Base-by-base conservation (phyloP, 2,797 vertebrate species). In the Pseudochromis fuscus region DNA sequence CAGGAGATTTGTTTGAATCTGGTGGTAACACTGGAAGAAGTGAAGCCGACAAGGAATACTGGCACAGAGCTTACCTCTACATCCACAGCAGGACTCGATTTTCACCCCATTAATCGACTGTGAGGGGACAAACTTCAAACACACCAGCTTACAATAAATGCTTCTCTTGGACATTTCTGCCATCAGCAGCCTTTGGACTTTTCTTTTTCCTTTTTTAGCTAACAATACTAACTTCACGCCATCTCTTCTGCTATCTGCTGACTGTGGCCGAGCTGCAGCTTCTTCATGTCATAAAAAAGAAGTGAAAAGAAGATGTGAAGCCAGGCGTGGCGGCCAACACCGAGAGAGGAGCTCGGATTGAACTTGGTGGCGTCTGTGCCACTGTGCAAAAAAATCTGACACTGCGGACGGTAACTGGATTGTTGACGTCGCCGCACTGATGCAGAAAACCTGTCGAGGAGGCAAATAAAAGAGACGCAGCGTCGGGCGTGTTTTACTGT, bases 11-110 rank as follows among this genome's bases (percentile, higher is more conserved):
- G 40, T 21, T 66, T 27, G 57, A 61, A 56, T 57, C 57, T 63
- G 66, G 65, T n/a, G 53, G 21, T 73, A 86, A 88, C 81, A 87
- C 86, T 84, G 84, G 63, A 72, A 72, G 69, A 59, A 78, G 70
- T 56, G 63, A 80, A 67, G 75, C 65, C 12, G 48, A 72, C 60
- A 66, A 66, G 68, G 78, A 89, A 88, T 81, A 89, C 88, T 88
- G 72, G 60, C 71, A 67, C 53, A 40, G 24, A 76, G 72, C 25
- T 67, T n/a, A 15, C 24, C 31, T 51, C 37, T 5, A 33, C 16
- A 35, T 2, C 64, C 46, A 58, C n/a, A n/a, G n/a, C n/a, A n/a
- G n/a, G n/a, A n/a, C n/a, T n/a, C n/a, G n/a, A n/a, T n/a, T n/a
- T n/a, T n/a, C n/a, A n/a, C n/a, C n/a, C n/a, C n/a, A n/a, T n/a